These are phyloP conservation scores for Drosophila kuntzei DNA, from an alignment of 2,888 invertebrate species.

Conservation along the genomic window DNA sequence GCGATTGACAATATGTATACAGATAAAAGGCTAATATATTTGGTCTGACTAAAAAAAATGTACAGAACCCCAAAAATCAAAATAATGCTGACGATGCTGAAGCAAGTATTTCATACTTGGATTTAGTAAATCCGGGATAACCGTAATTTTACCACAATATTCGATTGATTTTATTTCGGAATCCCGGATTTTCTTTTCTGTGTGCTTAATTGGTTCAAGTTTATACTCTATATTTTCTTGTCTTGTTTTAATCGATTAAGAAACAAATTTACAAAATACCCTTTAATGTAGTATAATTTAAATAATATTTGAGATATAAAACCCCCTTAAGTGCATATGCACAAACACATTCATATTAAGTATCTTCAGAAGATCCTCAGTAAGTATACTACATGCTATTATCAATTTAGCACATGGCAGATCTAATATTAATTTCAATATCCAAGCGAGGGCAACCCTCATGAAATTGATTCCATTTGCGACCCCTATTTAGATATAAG, in stretches of 20 bases:
- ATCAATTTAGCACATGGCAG: conserved; percentile 17
- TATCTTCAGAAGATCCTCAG: background rate
- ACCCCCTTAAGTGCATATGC: no score
- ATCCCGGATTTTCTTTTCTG: no score
- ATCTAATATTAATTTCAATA: conserved; percentile 13
- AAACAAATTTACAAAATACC: background rate
- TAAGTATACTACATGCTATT: background rate
- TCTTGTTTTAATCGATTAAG: no score
- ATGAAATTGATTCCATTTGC: conserved; percentile 36
- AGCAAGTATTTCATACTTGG: no score
- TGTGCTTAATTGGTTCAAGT: background rate
- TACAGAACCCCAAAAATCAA: no score
- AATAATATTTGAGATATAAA: background rate
- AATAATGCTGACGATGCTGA: no score
- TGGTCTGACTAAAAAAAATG: no score
- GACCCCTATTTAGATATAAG: conserved; percentile 33
- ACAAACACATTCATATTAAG: background rate
- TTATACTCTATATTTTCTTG: background rate
- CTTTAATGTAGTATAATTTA: no score
- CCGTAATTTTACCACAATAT: no score
- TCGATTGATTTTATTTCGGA: no score
- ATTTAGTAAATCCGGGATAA: no score
- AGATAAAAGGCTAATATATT: no score
- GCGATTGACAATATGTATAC: background rate
- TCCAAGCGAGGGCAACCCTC: conserved; percentile 32